Evolutionary conservation across 1,140 invertebrate species (phyloP).

Genomic region (Lordiphosa mommai): DNA sequence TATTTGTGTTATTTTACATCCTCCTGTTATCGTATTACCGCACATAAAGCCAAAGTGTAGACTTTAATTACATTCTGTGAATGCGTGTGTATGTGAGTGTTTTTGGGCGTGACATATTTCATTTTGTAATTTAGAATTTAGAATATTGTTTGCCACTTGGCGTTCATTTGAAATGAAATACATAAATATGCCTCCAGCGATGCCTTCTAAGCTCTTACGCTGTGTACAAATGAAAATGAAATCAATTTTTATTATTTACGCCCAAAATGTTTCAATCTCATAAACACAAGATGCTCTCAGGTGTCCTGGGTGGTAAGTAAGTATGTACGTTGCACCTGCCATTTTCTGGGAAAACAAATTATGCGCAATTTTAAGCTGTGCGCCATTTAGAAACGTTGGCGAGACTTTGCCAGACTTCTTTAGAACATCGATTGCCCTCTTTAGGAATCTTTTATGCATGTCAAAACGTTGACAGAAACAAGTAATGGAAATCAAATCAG

Average conservation of each 20-base stretch:
- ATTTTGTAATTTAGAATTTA: constrained; percentile 8
- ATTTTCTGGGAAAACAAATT: constrained; percentile 17
- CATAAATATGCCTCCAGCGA: constrained; percentile 4
- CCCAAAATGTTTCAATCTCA: constrained; percentile 32
- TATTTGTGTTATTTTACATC: too few species aligned
- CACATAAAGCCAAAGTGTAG: too few species aligned
- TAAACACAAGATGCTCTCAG: constrained; percentile 5
- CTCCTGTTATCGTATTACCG: too few species aligned
- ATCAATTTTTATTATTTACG: constrained; percentile 26
- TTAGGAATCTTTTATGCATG: too few species aligned
- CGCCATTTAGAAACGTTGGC: neutral
- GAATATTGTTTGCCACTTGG: constrained; percentile 10
- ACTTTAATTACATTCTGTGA: constrained; percentile 7
- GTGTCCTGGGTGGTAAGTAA: neutral
- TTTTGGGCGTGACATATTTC: constrained; percentile 7
- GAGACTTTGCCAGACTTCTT: neutral
- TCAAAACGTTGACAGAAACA: too few species aligned
- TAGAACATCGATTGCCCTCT: too few species aligned
- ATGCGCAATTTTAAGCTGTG: constrained; percentile 4
- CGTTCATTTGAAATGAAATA: constrained; percentile 17
- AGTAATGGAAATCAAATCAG: too few species aligned
- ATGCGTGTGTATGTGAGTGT: neutral
- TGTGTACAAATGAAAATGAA: constrained; percentile 26
- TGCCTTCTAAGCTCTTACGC: constrained; percentile 12
- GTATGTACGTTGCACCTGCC: neutral